Conservation (phyloP, 2,797 vertebrate species). For the Melanotaenia boesemani region DNA sequence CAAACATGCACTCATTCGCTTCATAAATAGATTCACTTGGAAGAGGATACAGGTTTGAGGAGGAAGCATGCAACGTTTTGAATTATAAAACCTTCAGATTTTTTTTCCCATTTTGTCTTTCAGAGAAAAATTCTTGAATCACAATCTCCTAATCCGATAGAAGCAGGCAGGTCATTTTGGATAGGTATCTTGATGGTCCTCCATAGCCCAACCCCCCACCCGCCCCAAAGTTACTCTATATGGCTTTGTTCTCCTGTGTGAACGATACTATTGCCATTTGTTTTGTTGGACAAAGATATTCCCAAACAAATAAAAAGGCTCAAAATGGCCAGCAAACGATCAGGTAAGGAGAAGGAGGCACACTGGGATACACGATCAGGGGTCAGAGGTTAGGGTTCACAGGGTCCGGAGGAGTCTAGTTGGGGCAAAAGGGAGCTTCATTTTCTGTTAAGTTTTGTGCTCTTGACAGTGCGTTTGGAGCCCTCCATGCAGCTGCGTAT, state of each 20-base stretch:
- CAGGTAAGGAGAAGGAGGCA: constrained; percentile 83
- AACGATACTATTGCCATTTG: constrained; percentile 90
- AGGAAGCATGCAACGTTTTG: constrained; percentile 89
- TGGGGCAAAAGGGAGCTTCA: constrained; percentile 68
- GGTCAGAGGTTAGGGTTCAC: constrained; percentile 78
- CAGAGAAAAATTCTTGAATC: constrained; percentile 67
- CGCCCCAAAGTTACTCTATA: constrained; percentile 86
- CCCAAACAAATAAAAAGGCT: constrained; percentile 75
- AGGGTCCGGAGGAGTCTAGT: constrained; percentile 73
- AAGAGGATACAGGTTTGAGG: constrained; percentile 86
- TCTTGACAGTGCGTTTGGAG: constrained; percentile 94
- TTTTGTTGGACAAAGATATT: constrained; percentile 78
- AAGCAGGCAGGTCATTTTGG: constrained; percentile 79
- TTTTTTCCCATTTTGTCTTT: constrained; percentile 64
- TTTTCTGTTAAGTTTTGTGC: constrained; percentile 94
- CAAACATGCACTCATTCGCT: constrained; percentile 88
- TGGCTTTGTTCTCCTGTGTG: constrained; percentile 99
- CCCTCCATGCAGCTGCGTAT: constrained; percentile 92
- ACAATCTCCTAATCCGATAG: constrained; percentile 74
- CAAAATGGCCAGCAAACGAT: constrained; percentile 85
- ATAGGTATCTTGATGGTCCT: constrained; percentile 73
- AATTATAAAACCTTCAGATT: constrained; percentile 80
- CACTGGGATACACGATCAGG: constrained; percentile 78
- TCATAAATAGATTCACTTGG: constrained; percentile 87
- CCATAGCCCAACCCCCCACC: constrained; percentile 64